Evolutionary conservation across 2,888 invertebrate species (phyloP), one percentile per base, ranked within the genome.

Genomic region (Halocaridina rubra): DNA sequence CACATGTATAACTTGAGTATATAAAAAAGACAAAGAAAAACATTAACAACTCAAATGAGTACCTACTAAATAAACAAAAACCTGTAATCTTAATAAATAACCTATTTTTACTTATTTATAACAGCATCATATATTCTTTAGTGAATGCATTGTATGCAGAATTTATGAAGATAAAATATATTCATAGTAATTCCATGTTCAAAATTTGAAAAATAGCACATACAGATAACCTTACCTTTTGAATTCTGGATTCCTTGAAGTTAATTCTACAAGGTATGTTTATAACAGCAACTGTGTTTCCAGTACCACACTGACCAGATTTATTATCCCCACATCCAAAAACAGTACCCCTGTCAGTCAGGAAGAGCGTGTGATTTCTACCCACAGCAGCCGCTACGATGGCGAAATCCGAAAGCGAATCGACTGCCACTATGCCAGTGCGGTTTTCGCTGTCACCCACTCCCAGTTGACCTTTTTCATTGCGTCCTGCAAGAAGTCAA

Each of bases 291-390:
- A 71, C 86, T 46, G 80, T 84, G 90, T 92, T 95, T 4, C 97
- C 97, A 72, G 97, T 93, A 10, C 98, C 98, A 90, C 97, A 96
- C 90, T 98, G 98, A 0, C 97, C 97, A 89, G 95, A 94, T 90
- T 96, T 96, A 91, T 98, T 98, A 90, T 97, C 97, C 4, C 98
- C 98, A 90, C 96, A 96, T 0, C 95, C 95, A 90, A 95, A 97
- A 4, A 97, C 97, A 10, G 94, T 94, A 53, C 98, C 98, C 24
- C 81, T 53, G 93, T 95, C 96, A 86, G 96, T 95, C 10, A 98
- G 93, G 90, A 98, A 96, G 2, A 98, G 92, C 0, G 97, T 95
- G 91, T 98, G 98, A 90, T 95, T 94, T 22, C 96, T 93, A 67
- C 98, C 98, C 89, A 95, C 95, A 0, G 97, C 96, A 0, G 96